Percentiles rank a stretch among this genome's conserved stretches.
These are phyloP conservation scores for Dexiosoma caninum DNA, from an alignment of 2,888 invertebrate species.

Conservation along the genomic window DNA sequence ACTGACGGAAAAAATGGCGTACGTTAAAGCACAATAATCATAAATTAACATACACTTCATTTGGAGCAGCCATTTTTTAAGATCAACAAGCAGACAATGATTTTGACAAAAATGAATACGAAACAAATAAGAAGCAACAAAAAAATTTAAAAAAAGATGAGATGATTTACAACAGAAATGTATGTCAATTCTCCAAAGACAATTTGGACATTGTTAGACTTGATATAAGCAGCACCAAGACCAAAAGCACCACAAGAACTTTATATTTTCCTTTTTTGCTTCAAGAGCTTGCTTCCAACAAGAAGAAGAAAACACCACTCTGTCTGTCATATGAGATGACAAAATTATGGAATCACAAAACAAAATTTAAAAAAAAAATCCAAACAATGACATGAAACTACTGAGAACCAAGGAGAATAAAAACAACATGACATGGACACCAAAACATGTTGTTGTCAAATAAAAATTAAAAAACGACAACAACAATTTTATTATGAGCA, in stretches of 20 bases:
- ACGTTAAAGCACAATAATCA: slow-evolving; percentile 34
- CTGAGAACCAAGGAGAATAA: slow-evolving; percentile 32
- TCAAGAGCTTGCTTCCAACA: background rate
- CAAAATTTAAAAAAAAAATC: background rate
- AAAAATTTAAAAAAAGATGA: slow-evolving; percentile 35
- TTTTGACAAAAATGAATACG: slow-evolving; percentile 31
- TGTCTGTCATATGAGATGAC: slow-evolving; percentile 38
- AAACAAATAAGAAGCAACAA: background rate
- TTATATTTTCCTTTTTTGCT: background rate
- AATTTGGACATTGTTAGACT: slow-evolving; percentile 55
- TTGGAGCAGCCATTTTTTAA: slow-evolving; percentile 53
- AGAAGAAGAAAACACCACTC: background rate
- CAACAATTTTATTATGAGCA: slow-evolving; percentile 59
- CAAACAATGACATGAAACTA: slow-evolving; percentile 26
- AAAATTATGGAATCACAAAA: slow-evolving; percentile 34
- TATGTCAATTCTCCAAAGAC: slow-evolving; percentile 63
- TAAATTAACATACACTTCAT: slow-evolving; percentile 56
- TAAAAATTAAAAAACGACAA: slow-evolving; percentile 55
- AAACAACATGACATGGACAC: slow-evolving; percentile 62
- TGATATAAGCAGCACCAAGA: slow-evolving; percentile 29
- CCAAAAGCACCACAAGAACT: background rate
- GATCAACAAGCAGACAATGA: slow-evolving; percentile 32
- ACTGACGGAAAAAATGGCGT: slow-evolving; percentile 30
- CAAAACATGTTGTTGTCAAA: slow-evolving; percentile 64
- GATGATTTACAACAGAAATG: slow-evolving; percentile 60